Evolutionary conservation across 1,140 invertebrate genomes (phyloP).

Genomic region (Pseudomyrmex sp.): DNA sequence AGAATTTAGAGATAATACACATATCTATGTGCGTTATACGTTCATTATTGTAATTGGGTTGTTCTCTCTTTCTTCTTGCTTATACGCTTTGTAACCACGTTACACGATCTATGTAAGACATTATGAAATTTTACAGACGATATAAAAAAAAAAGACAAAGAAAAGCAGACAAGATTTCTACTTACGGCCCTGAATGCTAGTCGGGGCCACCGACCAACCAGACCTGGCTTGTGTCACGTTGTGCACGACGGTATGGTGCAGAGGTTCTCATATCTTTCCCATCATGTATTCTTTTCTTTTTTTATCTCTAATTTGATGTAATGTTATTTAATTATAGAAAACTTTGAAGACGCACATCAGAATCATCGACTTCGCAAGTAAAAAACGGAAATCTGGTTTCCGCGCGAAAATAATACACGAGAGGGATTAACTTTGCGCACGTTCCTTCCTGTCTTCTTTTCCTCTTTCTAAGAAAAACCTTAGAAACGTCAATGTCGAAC

Average conservation of each 20-base stretch:
- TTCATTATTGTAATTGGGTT: background rate
- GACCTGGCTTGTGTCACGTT: constrained; percentile 58
- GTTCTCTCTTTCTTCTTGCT: background rate
- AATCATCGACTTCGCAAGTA: background rate
- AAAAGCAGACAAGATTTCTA: background rate
- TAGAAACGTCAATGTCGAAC: background rate
- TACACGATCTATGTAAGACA: background rate
- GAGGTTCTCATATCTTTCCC: constrained; percentile 48
- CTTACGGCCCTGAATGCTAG: constrained; percentile 45
- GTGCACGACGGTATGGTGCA: constrained; percentile 57
- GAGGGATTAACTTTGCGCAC: background rate
- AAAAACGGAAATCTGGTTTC: background rate
- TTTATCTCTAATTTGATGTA: background rate
- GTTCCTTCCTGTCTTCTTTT: background rate
- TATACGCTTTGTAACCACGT: too few relatives aligned
- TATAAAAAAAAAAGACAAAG: constrained; percentile 12
- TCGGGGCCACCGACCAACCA: constrained; percentile 57
- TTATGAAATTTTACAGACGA: background rate
- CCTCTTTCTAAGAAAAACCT: background rate
- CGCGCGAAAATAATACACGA: background rate
- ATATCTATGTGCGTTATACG: too few relatives aligned
- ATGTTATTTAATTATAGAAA: background rate
- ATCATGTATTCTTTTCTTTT: too few relatives aligned
- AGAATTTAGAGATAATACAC: too few relatives aligned
- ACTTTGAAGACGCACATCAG: background rate